These are phyloP conservation scores for Eupithecia abbreviata DNA, from an alignment of 2,888 invertebrate species.

Conservation along the genomic window DNA sequence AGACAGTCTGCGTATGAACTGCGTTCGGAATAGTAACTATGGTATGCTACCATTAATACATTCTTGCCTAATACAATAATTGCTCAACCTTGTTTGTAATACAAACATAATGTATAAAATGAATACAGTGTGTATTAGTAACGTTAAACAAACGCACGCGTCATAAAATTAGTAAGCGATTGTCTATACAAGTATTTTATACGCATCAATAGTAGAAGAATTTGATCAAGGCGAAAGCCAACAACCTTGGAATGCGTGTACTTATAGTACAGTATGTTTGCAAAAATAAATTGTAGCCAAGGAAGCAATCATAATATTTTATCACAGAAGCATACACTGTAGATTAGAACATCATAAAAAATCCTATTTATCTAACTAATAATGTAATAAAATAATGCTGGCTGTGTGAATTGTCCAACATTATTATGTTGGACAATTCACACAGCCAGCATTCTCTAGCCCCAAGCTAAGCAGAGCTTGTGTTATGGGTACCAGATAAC, in stretches of 20 bases:
- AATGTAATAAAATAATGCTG: too few species aligned
- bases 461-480: too few species aligned
- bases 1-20: background rate
- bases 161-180: background rate
- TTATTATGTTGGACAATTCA: too few species aligned
- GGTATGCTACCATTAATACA: slow-evolving; percentile 25
- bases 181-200: background rate
- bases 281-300: slow-evolving; percentile 3
- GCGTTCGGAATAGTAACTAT: slow-evolving; percentile 36
- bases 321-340: background rate
- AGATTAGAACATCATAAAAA: too few species aligned
- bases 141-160: slow-evolving; percentile 3
- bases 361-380: too few species aligned
- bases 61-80: slow-evolving; percentile 42
- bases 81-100: slow-evolving; percentile 37
- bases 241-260: background rate
- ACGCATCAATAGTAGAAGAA: background rate
- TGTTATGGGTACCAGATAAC: too few species aligned
- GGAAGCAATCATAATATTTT: background rate
- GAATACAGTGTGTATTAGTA: slow-evolving; percentile 10
- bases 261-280: background rate
- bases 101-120: slow-evolving; percentile 34
- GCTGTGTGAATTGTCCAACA: too few species aligned
- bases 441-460: too few species aligned
- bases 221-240: background rate